These are phyloP conservation scores for Tragelaphus strepsiceros DNA, from an alignment of 2,113 vertebrate genomes.

Conservation along the genomic window DNA sequence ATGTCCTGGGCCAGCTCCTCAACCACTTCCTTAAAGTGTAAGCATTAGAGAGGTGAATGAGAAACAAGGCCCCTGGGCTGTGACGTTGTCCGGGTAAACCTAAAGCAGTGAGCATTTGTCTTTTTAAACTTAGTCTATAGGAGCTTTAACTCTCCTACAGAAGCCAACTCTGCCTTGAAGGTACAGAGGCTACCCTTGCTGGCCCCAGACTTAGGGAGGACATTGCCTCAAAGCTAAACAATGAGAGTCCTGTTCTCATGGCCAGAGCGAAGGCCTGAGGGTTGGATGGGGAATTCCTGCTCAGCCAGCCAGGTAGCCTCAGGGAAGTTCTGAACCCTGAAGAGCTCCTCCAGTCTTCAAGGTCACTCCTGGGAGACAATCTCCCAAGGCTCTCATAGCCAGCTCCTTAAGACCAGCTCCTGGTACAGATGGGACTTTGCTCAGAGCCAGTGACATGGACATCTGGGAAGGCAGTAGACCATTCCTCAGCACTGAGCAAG, in stretches of 20 bases:
- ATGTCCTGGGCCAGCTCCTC: slow-evolving; percentile 90
- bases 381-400: background rate
- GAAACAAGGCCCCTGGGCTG: background rate
- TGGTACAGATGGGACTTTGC: background rate
- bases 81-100: background rate
- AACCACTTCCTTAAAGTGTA: slow-evolving; percentile 86
- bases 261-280: background rate
- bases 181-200: background rate
- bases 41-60: slow-evolving; percentile 12
- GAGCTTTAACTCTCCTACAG: background rate
- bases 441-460: background rate
- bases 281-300: background rate
- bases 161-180: background rate
- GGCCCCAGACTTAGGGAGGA: background rate
- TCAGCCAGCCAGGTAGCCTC: background rate
- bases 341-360: background rate
- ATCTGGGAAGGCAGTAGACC: background rate
- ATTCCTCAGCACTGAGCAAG: background rate
- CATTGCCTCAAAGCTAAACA: background rate
- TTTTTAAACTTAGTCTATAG: background rate
- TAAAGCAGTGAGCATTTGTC: background rate
- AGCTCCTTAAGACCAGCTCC: background rate
- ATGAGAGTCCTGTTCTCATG: background rate
- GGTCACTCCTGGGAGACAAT: background rate
- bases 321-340: background rate